phyloP scores from a whole-genome alignment of 2,113 vertebrate species.

The Arizona elegans region DNA sequence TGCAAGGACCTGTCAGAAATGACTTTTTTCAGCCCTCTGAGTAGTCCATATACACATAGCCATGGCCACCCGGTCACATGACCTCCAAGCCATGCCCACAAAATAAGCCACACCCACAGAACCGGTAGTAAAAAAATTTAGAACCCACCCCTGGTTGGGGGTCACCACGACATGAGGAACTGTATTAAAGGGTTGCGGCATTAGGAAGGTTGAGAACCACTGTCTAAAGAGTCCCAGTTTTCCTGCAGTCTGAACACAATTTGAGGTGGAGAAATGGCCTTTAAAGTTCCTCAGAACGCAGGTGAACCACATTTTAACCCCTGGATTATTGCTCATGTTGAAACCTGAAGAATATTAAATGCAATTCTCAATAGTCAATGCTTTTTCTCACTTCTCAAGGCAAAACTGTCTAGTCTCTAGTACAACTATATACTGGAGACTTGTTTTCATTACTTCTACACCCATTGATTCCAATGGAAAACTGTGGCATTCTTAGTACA shows the following conservation, averaged over 20 bases:
- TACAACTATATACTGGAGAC: not conserved
- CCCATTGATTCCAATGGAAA: not conserved
- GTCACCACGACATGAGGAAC: no score
- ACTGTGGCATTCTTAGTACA: not conserved
- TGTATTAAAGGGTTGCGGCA: no score
- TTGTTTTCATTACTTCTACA: not conserved
- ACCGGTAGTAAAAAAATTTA: no score
- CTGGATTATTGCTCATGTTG: not conserved
- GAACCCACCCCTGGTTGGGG: no score
- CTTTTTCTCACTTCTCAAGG: no score
- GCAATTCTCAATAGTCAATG: not conserved
- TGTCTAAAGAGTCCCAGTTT: not conserved
- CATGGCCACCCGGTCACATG: no score
- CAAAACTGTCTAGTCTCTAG: not conserved
- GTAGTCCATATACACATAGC: no score
- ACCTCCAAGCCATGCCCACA: no score
- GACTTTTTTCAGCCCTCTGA: no score
- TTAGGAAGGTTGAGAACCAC: no score
- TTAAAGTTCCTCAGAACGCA: not conserved
- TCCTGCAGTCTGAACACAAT: not conserved
- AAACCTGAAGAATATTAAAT: not conserved
- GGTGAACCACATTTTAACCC: not conserved
- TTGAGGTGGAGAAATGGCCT: not conserved
- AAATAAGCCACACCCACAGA: no score
- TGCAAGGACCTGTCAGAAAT: no score